Conservation (phyloP, 2,888 invertebrate genomes). For the Elysia crispata region DNA sequence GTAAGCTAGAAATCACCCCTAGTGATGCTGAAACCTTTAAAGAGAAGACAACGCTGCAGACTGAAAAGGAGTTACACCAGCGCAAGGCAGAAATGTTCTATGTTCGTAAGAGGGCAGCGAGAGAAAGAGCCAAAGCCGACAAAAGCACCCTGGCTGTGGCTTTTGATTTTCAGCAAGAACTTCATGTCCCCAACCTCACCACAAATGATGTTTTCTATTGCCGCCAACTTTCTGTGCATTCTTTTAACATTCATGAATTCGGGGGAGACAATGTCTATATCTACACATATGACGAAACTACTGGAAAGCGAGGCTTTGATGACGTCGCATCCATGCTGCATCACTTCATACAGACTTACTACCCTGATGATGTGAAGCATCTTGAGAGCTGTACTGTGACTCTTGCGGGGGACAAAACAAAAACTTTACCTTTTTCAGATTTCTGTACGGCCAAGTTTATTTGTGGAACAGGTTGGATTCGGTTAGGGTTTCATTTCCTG, state of each 20-base stretch:
- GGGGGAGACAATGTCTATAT: conserved; percentile 32
- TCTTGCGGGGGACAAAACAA: not conserved
- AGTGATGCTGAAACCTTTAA: no score
- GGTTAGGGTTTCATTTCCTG: conserved; percentile 21
- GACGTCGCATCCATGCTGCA: conserved; percentile 41
- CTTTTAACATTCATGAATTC: conserved; percentile 38
- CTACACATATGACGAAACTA: conserved; percentile 42
- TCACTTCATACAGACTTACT: conserved; percentile 1
- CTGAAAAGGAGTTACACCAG: not conserved
- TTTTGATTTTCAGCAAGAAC: no score
- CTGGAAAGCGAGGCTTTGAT: conserved; percentile 40
- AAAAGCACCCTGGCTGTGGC: not conserved
- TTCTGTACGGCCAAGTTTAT: not conserved
- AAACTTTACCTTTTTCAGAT: conserved; percentile 3
- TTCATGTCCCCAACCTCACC: conserved; percentile 25
- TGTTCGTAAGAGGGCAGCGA: not conserved
- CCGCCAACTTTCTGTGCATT: conserved; percentile 22
- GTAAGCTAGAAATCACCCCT: no score
- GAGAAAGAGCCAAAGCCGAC: not conserved
- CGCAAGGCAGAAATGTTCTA: not conserved
- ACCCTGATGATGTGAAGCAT: not conserved
- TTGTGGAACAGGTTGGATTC: not conserved
- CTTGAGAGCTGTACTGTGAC: not conserved
- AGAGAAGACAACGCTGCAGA: not conserved
- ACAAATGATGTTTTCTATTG: conserved; percentile 47